Conservation (phyloP, 2,888 invertebrate species). For the Drosophila quasianomalipes region DNA sequence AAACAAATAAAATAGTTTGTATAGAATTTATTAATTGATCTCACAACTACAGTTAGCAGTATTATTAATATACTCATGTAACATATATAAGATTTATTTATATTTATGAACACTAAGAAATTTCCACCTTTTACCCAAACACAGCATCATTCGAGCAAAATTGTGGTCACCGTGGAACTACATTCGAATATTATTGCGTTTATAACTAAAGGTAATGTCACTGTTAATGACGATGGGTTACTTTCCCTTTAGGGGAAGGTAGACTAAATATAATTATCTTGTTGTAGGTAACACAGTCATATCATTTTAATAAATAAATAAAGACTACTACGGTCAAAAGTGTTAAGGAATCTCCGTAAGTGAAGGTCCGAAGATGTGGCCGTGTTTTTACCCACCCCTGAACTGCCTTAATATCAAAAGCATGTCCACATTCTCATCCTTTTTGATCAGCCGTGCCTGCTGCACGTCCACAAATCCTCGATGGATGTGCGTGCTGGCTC, state of each 20-base stretch:
- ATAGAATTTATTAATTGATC: background rate
- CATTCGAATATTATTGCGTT: background rate
- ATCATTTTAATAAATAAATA: slow-evolving; percentile 34
- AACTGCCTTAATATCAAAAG: slow-evolving; percentile 12
- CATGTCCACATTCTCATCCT: slow-evolving; percentile 6
- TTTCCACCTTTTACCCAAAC: background rate
- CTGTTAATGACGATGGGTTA: slow-evolving; percentile 3
- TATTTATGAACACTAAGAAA: background rate
- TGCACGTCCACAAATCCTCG: slow-evolving; percentile 19
- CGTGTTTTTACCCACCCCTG: background rate
- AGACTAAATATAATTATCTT: slow-evolving; percentile 2
- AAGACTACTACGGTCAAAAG: slow-evolving; percentile 6
- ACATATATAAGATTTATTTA: slow-evolving; percentile 2
- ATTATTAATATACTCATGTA: background rate
- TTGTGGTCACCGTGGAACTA: background rate
- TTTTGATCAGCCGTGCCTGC: slow-evolving; percentile 1
- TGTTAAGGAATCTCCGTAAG: slow-evolving; percentile 3
- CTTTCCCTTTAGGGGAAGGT: background rate
- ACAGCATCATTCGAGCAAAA: background rate
- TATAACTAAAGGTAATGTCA: background rate
- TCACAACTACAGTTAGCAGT: background rate
- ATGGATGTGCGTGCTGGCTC: slow-evolving; percentile 1
- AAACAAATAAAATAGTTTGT: background rate
- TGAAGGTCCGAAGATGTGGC: slow-evolving; percentile 1
- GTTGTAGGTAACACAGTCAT: background rate